Evolutionary conservation across 2,113 vertebrate genomes (phyloP).

Genomic region (Tachuris rubrigastra): DNA sequence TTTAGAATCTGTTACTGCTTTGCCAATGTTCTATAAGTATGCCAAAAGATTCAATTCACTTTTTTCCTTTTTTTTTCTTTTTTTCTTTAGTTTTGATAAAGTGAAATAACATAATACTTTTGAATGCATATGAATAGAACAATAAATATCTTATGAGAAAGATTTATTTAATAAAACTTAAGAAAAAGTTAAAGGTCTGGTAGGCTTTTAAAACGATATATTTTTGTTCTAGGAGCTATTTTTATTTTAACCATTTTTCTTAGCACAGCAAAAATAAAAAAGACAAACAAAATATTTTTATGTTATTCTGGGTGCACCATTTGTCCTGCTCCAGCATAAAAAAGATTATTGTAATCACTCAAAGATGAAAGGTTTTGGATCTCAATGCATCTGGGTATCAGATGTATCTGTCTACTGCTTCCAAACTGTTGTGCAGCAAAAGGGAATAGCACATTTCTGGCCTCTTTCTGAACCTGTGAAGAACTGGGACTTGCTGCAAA

Average conservation of each 20-base stretch:
- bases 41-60: not conserved
- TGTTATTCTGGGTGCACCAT: not conserved
- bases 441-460: not conserved
- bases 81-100: not conserved
- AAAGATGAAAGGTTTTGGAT: not conserved
- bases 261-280: not conserved
- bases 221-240: not conserved
- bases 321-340: not conserved
- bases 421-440: not conserved
- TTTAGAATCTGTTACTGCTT: not conserved
- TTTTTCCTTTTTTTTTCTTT: fast-evolving
- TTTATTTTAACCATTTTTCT: not conserved
- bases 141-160: not conserved
- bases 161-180: not conserved
- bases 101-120: not conserved
- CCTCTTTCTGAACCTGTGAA: not conserved
- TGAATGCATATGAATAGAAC: not conserved
- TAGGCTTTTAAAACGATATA: not conserved
- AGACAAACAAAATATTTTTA: not conserved
- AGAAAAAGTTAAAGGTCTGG: not conserved
- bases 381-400: not conserved
- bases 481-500: not conserved
- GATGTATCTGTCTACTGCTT: not conserved
- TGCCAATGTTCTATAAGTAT: not conserved
- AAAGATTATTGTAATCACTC: not conserved